Conservation (phyloP, 2,113 vertebrate species). For the Nycticorax nycticorax region DNA sequence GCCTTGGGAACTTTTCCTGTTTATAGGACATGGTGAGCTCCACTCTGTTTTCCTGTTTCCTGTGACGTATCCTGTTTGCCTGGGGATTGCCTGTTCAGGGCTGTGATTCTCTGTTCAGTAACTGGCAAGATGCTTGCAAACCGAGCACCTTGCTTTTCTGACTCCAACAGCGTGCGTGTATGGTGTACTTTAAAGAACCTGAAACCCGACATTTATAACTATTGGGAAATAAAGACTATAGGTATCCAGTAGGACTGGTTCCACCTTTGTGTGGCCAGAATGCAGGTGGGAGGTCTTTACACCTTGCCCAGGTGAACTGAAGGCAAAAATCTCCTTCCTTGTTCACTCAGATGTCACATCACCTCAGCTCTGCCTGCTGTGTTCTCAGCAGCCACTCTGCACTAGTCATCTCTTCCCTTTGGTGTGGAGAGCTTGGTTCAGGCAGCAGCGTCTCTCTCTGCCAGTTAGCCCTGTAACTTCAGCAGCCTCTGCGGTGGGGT, state of each 20-base stretch:
- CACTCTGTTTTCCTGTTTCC: slow-evolving; percentile 48
- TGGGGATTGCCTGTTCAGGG: neutral
- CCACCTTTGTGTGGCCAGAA: fast-evolving
- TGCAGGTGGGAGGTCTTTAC: neutral
- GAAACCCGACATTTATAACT: neutral
- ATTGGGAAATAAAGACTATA: neutral
- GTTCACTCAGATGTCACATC: neutral
- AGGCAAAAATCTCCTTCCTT: neutral
- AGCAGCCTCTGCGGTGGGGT: neutral
- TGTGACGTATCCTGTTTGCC: slow-evolving; percentile 63
- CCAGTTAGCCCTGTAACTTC: neutral
- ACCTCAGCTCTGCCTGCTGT: neutral
- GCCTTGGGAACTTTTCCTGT: slow-evolving; percentile 32
- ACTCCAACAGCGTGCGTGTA: fast-evolving
- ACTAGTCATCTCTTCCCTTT: neutral
- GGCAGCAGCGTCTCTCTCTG: neutral
- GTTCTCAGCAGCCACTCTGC: neutral
- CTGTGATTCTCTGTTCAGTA: neutral
- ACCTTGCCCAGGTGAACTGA: neutral
- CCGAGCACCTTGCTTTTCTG: neutral
- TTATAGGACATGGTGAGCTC: neutral
- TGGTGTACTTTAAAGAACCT: neutral
- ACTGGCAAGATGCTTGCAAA: neutral
- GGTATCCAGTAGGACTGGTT: neutral
- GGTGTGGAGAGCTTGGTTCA: neutral